Evolutionary conservation across 2,888 invertebrate species (phyloP).

Genomic region (Nephrotoma appendiculata): DNA sequence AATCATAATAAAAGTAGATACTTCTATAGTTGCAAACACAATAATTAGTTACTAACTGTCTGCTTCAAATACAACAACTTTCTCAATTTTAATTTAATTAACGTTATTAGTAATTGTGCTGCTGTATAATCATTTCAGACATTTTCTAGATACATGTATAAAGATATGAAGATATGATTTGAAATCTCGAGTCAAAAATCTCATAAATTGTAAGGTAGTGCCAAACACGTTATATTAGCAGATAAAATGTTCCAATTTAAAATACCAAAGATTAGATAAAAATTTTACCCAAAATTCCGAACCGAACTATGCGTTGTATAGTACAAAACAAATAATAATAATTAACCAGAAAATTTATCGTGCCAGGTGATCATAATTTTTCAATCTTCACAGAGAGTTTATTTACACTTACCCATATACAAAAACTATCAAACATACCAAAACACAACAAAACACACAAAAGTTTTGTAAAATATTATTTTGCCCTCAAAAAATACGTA

Average conservation of each 20-base stretch:
- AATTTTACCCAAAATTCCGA: not conserved
- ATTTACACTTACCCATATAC: not conserved
- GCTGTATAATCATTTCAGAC: not conserved
- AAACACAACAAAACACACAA: not conserved
- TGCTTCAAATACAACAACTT: not conserved
- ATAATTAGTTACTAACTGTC: no score
- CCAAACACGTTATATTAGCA: not conserved
- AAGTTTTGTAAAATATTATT: not conserved
- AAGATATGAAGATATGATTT: no score
- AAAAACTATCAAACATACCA: not conserved
- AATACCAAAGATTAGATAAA: not conserved
- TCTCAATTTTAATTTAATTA: not conserved
- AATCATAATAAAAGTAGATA: not conserved
- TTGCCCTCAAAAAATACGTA: not conserved
- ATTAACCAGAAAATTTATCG: not conserved
- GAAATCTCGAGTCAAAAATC: not conserved
- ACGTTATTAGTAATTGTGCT: not conserved
- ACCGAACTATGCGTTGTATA: not conserved
- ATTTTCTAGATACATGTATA: not conserved
- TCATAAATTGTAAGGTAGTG: not conserved
- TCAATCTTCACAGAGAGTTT: not conserved
- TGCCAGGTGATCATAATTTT: not conserved
- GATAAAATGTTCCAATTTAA: not conserved
- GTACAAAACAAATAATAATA: not conserved
- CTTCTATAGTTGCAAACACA: no score